A percentile compares a stretch with the other conserved stretches of the same genome.
phyloP scores from a whole-genome alignment of 1,140 invertebrate species.

The Schlechtendalia chinensis region DNA sequence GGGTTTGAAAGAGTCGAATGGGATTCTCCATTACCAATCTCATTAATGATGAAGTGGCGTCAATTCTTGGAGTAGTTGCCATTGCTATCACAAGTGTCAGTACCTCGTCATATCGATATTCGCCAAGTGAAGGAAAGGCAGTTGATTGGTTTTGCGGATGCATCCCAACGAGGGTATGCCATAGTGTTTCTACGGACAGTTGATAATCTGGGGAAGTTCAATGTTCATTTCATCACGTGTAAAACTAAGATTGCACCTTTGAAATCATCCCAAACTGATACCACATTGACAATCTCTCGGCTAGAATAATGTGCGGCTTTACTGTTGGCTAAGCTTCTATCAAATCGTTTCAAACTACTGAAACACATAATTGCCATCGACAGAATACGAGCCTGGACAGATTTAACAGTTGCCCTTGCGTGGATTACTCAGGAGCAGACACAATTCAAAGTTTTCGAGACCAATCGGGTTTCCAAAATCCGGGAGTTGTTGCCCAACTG shows the following conservation, averaged over 20 bases:
- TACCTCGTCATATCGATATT: too few species aligned
- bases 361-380: neutral
- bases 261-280: too few species aligned
- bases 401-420: constrained; percentile 50
- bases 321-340: constrained; percentile 1
- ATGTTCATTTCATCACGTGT: too few species aligned
- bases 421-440: too few species aligned
- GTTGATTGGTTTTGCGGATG: constrained; percentile 18
- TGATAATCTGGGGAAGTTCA: neutral
- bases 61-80: neutral
- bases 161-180: constrained; percentile 32
- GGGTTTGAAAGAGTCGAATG: neutral
- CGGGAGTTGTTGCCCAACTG: too few species aligned
- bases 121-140: neutral
- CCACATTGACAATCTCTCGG: neutral
- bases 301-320: constrained; percentile 13
- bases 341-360: neutral
- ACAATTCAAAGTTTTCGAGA: constrained; percentile 40
- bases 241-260: too few species aligned
- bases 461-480: constrained; percentile 43
- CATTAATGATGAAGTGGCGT: neutral
- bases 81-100: neutral
- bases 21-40: neutral
- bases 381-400: constrained; percentile 41
- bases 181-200: constrained; percentile 1